Conservation (phyloP, 2,113 vertebrate species). For the Pantherophis guttatus region DNA sequence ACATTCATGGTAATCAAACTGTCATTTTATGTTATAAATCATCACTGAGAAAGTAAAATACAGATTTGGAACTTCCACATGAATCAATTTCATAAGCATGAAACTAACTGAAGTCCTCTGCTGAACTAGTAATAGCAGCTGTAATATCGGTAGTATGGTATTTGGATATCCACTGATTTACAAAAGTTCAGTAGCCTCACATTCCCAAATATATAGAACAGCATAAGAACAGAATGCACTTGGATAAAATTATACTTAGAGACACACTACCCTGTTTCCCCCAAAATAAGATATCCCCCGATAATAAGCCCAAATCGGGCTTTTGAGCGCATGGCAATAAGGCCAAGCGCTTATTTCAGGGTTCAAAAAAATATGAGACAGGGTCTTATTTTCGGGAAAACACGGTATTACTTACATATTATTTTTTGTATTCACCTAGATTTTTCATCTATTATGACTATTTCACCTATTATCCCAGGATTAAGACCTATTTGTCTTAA, state of each 20-base stretch:
- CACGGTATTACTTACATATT: not conserved
- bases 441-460: not conserved
- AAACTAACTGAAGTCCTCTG: not conserved
- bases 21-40: not conserved
- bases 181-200: not conserved
- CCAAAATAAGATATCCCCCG: too few relatives aligned
- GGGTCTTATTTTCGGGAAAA: too few relatives aligned
- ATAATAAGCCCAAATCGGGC: too few relatives aligned
- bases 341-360: too few relatives aligned
- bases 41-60: not conserved
- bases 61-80: not conserved
- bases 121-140: not conserved
- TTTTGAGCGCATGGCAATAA: too few relatives aligned
- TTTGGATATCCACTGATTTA: not conserved
- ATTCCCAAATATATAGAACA: not conserved
- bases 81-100: not conserved
- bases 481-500: not conserved
- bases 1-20: not conserved
- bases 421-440: not conserved
- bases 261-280: not conserved
- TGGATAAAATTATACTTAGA: not conserved
- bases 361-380: too few relatives aligned
- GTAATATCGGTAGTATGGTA: not conserved
- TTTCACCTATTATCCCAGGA: not conserved
- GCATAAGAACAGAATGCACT: not conserved